phyloP scores from a whole-genome alignment of 2,797 vertebrate species.

The Bufotes viridis region DNA sequence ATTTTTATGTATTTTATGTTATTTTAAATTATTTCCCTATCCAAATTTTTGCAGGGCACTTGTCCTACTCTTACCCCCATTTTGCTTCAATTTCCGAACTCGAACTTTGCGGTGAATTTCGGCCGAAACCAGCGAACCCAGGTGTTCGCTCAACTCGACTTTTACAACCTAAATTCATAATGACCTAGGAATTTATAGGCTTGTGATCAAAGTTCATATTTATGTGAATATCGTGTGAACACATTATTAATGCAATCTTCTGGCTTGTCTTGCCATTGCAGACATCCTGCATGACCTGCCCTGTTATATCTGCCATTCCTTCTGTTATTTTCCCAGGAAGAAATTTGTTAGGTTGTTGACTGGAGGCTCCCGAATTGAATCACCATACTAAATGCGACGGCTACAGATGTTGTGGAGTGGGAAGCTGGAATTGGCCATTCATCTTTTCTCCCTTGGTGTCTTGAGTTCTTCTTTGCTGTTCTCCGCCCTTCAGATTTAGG shows the following conservation, averaged over 20 bases:
- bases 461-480: constrained; percentile 62
- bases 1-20: too few species aligned
- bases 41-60: too few species aligned
- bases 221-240: not conserved
- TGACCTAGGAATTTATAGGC: not conserved
- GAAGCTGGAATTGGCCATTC: constrained; percentile 63
- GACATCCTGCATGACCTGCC: not conserved
- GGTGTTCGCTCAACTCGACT: too few species aligned
- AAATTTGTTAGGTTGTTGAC: constrained; percentile 54
- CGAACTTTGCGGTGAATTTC: too few species aligned
- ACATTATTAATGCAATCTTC: not conserved
- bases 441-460: constrained; percentile 61
- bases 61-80: too few species aligned
- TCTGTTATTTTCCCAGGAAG: constrained; percentile 10
- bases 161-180: not conserved
- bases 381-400: constrained; percentile 58
- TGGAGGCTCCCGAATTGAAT: constrained; percentile 38
- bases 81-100: too few species aligned
- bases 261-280: constrained; percentile 24
- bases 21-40: too few species aligned
- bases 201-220: not conserved
- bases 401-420: constrained; percentile 64
- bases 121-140: too few species aligned
- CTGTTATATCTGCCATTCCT: not conserved
- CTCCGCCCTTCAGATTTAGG: constrained; percentile 67